phyloP scores from a whole-genome alignment of 2,888 invertebrate genomes.

The Acronicta aceris region DNA sequence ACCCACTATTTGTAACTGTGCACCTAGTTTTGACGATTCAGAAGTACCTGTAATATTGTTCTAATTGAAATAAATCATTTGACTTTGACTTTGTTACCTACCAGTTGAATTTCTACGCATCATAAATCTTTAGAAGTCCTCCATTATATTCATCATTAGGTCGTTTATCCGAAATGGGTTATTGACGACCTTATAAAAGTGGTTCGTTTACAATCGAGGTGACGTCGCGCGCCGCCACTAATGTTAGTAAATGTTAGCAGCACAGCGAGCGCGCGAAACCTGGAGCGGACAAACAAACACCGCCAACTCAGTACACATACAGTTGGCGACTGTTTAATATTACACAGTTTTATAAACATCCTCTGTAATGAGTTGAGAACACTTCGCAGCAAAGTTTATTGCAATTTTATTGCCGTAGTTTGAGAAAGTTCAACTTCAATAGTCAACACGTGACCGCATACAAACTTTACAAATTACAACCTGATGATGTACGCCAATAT shows the following conservation, averaged over 20 bases:
- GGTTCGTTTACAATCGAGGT: neutral
- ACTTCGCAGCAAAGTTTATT: too few species aligned
- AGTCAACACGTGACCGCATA: neutral
- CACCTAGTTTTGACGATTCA: too few species aligned
- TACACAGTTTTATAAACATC: slow-evolving; percentile 19
- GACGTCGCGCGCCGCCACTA: neutral
- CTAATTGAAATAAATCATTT: too few species aligned
- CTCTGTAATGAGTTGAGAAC: neutral
- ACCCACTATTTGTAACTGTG: too few species aligned
- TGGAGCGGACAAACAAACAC: slow-evolving; percentile 9
- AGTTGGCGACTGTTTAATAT: neutral
- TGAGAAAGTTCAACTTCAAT: neutral
- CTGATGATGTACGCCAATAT: neutral
- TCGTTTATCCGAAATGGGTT: too few species aligned
- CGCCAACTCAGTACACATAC: slow-evolving; percentile 4
- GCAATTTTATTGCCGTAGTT: slow-evolving; percentile 8
- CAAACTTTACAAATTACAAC: neutral
- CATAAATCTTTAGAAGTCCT: neutral
- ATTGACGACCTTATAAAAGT: neutral
- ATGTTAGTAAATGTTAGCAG: slow-evolving; percentile 18
- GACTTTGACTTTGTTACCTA: too few species aligned
- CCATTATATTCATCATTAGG: neutral
- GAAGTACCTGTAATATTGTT: too few species aligned
- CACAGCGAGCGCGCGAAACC: neutral
- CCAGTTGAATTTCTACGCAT: neutral